These are phyloP conservation scores for Scaptomyza parva DNA, from an alignment of 2,888 invertebrate genomes.

Conservation along the genomic window DNA sequence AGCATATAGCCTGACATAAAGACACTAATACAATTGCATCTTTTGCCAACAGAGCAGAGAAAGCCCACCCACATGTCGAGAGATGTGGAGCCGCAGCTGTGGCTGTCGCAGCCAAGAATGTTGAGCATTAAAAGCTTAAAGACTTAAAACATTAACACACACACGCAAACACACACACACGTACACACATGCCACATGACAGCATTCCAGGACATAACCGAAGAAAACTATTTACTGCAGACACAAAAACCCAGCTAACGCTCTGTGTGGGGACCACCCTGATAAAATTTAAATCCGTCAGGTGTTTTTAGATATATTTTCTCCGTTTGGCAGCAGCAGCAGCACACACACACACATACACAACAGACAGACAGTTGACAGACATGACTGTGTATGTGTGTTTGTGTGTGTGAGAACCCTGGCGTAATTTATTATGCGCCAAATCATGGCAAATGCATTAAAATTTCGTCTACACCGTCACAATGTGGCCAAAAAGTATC, in stretches of 20 bases:
- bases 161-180: slow-evolving; percentile 24
- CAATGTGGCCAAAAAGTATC: slow-evolving; percentile 69
- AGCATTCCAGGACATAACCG: slow-evolving; percentile 43
- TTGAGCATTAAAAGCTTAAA: slow-evolving; percentile 69
- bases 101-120: slow-evolving; percentile 59
- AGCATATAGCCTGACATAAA: slow-evolving; percentile 12
- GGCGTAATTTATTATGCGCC: slow-evolving; percentile 71
- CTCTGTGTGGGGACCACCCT: slow-evolving; percentile 38
- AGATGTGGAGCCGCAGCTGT: slow-evolving; percentile 43
- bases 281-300: slow-evolving; percentile 73
- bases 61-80: slow-evolving; percentile 21
- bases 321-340: slow-evolving; percentile 26
- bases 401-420: slow-evolving; percentile 6
- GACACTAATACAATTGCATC: slow-evolving; percentile 33
- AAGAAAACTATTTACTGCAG: slow-evolving; percentile 62
- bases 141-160: slow-evolving; percentile 70
- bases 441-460: slow-evolving; percentile 74
- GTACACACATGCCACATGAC: slow-evolving; percentile 23
- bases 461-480: slow-evolving; percentile 67
- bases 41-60: slow-evolving; percentile 10
- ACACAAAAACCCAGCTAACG: slow-evolving; percentile 32
- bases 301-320: slow-evolving; percentile 63
- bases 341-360: slow-evolving; percentile 16
- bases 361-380: slow-evolving; percentile 40
- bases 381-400: slow-evolving; percentile 25